Conservation (phyloP, 2,888 invertebrate genomes). For the Cephus sareptanus region DNA sequence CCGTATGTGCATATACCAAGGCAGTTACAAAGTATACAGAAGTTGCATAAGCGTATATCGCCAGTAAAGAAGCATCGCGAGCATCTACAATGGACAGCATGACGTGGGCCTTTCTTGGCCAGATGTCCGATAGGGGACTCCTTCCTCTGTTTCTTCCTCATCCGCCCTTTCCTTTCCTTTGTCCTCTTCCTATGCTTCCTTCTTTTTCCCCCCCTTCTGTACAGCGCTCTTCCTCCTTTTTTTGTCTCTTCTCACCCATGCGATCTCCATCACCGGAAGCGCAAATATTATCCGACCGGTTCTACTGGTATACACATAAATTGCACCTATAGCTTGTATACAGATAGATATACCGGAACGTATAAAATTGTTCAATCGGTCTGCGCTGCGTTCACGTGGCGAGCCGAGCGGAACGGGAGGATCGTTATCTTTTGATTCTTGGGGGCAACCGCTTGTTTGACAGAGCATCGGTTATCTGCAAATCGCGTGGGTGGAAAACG, state of each 20-base stretch:
- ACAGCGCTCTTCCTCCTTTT: neutral
- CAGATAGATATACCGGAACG: too few relatives aligned
- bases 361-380: too few relatives aligned
- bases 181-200: constrained; percentile 3
- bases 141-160: constrained; percentile 15
- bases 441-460: neutral
- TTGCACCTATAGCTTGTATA: too few relatives aligned
- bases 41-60: constrained; percentile 4
- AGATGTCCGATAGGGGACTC: constrained; percentile 24
- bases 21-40: neutral
- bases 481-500: constrained; percentile 46
- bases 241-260: constrained; percentile 19
- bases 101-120: constrained; percentile 16
- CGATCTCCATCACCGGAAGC: constrained; percentile 10
- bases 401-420: constrained; percentile 7
- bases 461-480: constrained; percentile 1
- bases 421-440: constrained; percentile 13
- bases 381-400: too few relatives aligned
- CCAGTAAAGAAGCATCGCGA: constrained; percentile 2
- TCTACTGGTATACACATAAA: too few relatives aligned
- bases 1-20: neutral
- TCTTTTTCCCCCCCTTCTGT: neutral
- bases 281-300: too few relatives aligned
- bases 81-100: constrained; percentile 7
- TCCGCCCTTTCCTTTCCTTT: neutral